Evolutionary conservation across 2,113 vertebrate genomes (phyloP).

Genomic region (Phalacrocorax pelagicus): DNA sequence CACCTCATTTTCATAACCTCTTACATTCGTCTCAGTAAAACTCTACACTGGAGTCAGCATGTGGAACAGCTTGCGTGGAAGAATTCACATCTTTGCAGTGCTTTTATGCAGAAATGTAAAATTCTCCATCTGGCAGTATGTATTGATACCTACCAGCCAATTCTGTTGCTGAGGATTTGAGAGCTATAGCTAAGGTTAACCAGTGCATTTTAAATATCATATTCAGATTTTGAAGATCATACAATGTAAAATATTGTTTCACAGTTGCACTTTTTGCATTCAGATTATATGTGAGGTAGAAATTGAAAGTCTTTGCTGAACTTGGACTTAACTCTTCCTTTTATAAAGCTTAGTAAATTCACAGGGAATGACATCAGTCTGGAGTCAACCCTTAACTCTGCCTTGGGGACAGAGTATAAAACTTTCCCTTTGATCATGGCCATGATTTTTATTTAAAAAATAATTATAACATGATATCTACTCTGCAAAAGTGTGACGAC

Average conservation of each 20-base stretch:
- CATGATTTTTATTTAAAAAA: background rate
- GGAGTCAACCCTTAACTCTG: background rate
- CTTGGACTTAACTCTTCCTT: background rate
- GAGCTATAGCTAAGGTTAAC: background rate
- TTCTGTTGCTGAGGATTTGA: background rate
- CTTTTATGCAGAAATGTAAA: constrained; percentile 2
- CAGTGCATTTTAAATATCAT: background rate
- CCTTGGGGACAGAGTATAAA: background rate
- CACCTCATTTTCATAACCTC: background rate
- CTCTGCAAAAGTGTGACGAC: background rate
- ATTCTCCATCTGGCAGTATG: background rate
- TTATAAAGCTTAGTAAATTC: background rate
- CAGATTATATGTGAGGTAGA: background rate
- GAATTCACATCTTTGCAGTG: background rate
- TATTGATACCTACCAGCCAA: background rate
- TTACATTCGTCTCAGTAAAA: background rate
- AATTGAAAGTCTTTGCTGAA: background rate
- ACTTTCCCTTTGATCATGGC: background rate
- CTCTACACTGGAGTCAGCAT: background rate
- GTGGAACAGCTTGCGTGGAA: background rate
- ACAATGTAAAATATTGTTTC: background rate
- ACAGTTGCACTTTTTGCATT: background rate
- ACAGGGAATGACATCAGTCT: background rate
- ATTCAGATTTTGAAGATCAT: background rate
- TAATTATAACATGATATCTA: background rate